Conservation (phyloP, 2,113 vertebrate genomes). For the Myrmophylax atrothorax region DNA sequence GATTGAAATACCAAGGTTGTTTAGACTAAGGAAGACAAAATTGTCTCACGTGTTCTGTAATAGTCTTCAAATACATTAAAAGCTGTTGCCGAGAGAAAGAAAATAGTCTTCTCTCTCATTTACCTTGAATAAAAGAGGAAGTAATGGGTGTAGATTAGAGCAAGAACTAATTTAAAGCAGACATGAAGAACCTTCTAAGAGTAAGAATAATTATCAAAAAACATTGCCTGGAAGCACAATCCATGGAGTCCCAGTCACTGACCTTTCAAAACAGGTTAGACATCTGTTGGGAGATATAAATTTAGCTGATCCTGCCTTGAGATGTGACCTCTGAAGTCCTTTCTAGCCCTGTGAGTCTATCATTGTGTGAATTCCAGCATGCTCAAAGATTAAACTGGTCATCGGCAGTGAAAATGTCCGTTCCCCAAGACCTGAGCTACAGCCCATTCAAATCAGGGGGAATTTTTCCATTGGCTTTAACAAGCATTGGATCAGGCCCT, state of each 20-base stretch:
- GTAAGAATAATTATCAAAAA: not conserved
- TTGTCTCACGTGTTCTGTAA: rapidly evolving
- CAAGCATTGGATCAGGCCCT: conserved; percentile 19
- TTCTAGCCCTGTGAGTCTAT: not conserved
- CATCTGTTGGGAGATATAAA: not conserved
- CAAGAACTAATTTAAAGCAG: not conserved
- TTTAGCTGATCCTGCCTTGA: conserved; percentile 3
- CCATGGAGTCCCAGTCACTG: not conserved
- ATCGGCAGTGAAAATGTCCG: not conserved
- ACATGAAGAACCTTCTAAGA: not conserved
- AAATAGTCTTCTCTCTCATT: not conserved
- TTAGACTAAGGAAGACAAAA: not conserved
- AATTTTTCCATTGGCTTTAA: conserved; percentile 31
- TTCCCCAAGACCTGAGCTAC: not conserved
- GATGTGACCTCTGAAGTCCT: conserved; percentile 19
- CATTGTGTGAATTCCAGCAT: not conserved
- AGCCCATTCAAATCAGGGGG: not conserved
- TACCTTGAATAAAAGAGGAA: not conserved
- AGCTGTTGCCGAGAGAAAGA: not conserved
- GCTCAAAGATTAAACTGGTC: not conserved
- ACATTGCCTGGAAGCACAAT: not conserved
- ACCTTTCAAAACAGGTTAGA: conserved; percentile 30
- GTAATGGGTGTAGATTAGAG: not conserved
- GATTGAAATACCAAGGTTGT: not conserved
- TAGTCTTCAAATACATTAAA: not conserved